phyloP scores from a whole-genome alignment of 2,797 vertebrate genomes.

The Lacerta agilis region DNA sequence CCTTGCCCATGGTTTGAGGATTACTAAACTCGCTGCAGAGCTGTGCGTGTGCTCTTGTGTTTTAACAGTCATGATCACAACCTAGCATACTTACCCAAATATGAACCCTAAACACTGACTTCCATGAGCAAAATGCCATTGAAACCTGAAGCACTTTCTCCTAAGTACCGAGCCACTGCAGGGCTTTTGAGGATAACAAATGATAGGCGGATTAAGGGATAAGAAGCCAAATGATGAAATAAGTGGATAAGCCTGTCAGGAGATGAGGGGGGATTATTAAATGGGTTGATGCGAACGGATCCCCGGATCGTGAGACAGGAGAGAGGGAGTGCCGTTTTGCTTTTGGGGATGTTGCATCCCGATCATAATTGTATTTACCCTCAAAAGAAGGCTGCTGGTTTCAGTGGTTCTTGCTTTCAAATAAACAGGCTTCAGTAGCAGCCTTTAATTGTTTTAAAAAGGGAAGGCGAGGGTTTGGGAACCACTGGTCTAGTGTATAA shows the following conservation, averaged over 20 bases:
- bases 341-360: neutral
- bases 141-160: conserved; percentile 26
- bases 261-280: conserved; percentile 49
- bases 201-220: conserved; percentile 58
- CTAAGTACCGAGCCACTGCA: neutral
- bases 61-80: too few relatives aligned
- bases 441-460: neutral
- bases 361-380: neutral
- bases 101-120: neutral
- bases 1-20: neutral
- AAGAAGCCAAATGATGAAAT: conserved; percentile 53
- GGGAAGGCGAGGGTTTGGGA: too few relatives aligned
- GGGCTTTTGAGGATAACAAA: conserved; percentile 31
- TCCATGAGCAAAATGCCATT: neutral
- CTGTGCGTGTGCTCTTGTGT: too few relatives aligned
- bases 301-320: conserved; percentile 11
- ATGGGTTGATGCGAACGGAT: neutral
- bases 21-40: neutral
- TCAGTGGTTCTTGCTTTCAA: neutral
- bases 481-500: too few relatives aligned
- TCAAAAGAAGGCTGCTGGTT: neutral
- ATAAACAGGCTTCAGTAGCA: too few relatives aligned
- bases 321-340: neutral
- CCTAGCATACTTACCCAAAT: neutral
- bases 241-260: conserved; percentile 51